A percentile compares a stretch with the other conserved stretches of the same genome.
phyloP scores from a whole-genome alignment of 2,113 vertebrate species.

The Alaudala cheleensis region DNA sequence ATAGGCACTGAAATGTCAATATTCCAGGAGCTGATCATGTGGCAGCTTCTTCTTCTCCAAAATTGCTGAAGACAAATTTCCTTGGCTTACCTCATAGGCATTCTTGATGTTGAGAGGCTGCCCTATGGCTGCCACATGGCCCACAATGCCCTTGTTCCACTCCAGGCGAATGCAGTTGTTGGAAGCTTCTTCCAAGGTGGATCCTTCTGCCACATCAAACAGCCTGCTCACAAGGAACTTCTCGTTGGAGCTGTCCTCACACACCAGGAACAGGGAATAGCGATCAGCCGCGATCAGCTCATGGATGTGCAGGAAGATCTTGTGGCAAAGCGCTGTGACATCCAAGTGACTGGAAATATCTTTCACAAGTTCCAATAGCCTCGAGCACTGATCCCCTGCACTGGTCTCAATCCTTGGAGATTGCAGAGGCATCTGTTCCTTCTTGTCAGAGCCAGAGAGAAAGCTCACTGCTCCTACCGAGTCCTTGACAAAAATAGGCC shows the following conservation, averaged over 20 bases:
- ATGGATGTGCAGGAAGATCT: constrained; percentile 96
- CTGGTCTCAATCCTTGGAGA: constrained; percentile 70
- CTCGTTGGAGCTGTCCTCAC: constrained; percentile 94
- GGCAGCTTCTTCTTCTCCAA: background rate
- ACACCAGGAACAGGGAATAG: constrained; percentile 94
- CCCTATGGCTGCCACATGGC: constrained; percentile 91
- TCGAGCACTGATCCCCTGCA: constrained; percentile 83
- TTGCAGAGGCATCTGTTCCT: constrained; percentile 82
- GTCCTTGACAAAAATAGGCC: constrained; percentile 95
- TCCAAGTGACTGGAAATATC: constrained; percentile 97
- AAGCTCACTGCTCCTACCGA: constrained; percentile 91
- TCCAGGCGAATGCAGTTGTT: constrained; percentile 92
- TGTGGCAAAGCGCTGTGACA: constrained; percentile 93
- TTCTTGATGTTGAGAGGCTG: constrained; percentile 94
- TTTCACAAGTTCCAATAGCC: constrained; percentile 93
- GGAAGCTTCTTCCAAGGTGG: constrained; percentile 92
- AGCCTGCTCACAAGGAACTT: constrained; percentile 94
- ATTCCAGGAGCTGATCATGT: background rate
- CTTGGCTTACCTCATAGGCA: constrained; percentile 87
- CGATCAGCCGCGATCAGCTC: constrained; percentile 93
- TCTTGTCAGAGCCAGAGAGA: constrained; percentile 83
- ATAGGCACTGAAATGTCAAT: background rate
- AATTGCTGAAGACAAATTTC: background rate
- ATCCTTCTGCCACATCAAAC: constrained; percentile 95
- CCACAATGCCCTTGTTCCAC: constrained; percentile 98